Percentiles rank a stretch among this genome's conserved stretches.
Evolutionary conservation across 1,140 invertebrate genomes (phyloP).

Genomic region (Drosophila kepulauana): DNA sequence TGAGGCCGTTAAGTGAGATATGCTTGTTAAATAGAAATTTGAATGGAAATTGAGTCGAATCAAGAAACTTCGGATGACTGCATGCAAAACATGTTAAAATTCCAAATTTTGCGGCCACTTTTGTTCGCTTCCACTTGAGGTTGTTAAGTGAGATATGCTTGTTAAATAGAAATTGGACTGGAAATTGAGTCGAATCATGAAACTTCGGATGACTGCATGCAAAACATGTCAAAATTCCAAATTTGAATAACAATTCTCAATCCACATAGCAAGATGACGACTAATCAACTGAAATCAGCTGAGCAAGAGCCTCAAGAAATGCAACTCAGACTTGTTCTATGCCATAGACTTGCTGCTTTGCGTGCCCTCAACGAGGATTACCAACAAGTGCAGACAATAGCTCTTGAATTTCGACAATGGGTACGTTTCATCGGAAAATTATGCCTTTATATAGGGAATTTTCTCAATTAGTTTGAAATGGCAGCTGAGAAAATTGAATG

Average conservation of each 20-base stretch:
- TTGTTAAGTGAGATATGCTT: no score
- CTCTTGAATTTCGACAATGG: not conserved
- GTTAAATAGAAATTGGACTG: no score
- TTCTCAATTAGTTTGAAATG: not conserved
- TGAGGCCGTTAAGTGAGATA: no score
- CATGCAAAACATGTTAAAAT: constrained; percentile 7
- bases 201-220: not conserved
- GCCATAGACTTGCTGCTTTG: constrained; percentile 1
- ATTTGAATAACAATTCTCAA: constrained; percentile 1
- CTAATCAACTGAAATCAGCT: not conserved
- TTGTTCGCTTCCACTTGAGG: no score
- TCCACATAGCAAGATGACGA: not conserved
- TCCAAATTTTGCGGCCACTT: constrained; percentile 6
- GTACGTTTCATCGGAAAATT: not conserved
- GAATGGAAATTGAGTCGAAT: no score
- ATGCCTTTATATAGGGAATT: not conserved
- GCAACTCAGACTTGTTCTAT: not conserved
- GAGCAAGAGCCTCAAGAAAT: not conserved
- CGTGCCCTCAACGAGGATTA: not conserved
- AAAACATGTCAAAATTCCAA: constrained; percentile 19
- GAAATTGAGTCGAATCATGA: no score
- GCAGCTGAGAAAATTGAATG: constrained; percentile 19
- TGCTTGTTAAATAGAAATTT: no score
- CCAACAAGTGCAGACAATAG: not conserved
- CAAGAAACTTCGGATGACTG: no score